Base-by-base conservation (phyloP, 1,140 invertebrate species). In the Hirudo medicinalis region DNA sequence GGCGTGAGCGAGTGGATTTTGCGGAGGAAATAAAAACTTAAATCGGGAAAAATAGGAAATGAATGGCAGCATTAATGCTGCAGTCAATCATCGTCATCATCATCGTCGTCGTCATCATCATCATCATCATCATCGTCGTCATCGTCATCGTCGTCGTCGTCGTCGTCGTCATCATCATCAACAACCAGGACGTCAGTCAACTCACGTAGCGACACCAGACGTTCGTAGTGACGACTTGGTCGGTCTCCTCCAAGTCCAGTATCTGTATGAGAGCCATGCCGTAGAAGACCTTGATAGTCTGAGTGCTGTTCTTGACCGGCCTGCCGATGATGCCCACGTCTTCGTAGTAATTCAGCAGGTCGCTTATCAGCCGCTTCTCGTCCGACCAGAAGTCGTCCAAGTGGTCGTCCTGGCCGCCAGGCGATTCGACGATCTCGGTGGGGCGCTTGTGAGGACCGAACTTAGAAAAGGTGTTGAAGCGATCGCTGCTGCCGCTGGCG, bases 221-320 rank as follows among this genome's bases (percentile, higher is more conserved):
- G 80, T 91, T 92, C n/a, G 90, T 91, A n/a, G 90, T 92, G 57
- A 92, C 81, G 74, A 88, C 86, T 78, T 87, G 82, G 80, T 88
- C 84, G 80, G 87, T 83, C 82, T 87, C 86, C 43, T 86, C 86
- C 78, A 76, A 60, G 36, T 73, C 72, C 17, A 76, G 67, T 53
- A 76, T 76, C 54, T 76, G 75, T 20, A 76, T 73, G 8, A 76
- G 72, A 66, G 72, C 60, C 0, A 76, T 40, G 19, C 73, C 72
- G 70, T 71, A 76, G 25, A 68, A 36, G n/a, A 75, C 74, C 22
- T 63, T 68, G 19, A 75, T 68, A 5, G 70, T 74, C 27, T 75
- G 40, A 2, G 74, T 63, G 11, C 55, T 75, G 60, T 75, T 74
- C 40, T 72, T 57, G 53, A 75, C 74, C 20, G 74, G 74, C 27